Conservation (phyloP, 1,140 invertebrate species). For the Bombus cullumanus region DNA sequence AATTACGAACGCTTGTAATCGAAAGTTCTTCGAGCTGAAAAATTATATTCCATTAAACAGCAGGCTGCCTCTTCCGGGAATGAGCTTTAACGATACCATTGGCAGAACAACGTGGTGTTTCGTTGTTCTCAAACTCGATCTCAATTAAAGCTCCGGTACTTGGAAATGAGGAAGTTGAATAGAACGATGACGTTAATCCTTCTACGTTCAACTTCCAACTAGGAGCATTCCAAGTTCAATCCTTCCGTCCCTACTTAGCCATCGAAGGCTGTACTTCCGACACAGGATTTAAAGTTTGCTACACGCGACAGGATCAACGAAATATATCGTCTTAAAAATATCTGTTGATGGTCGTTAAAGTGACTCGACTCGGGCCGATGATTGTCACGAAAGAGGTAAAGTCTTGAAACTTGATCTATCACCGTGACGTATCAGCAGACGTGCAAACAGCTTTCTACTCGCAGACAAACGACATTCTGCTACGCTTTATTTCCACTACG, state of each 20-base stretch:
- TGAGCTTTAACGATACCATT: constrained; percentile 4
- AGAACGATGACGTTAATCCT: constrained; percentile 7
- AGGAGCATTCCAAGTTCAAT: not conserved
- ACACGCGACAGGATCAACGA: not conserved
- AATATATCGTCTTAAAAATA: not conserved
- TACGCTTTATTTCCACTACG: not conserved
- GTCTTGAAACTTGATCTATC: not conserved
- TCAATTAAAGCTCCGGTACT: not conserved
- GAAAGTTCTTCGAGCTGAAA: constrained; percentile 3
- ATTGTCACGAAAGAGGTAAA: not conserved
- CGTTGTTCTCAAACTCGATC: not conserved
- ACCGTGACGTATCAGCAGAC: not conserved
- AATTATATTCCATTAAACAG: constrained; percentile 18
- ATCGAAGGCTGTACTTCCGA: not conserved
- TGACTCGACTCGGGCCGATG: not conserved
- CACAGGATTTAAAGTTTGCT: not conserved
- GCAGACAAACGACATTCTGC: not conserved
- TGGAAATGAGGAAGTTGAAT: not conserved
- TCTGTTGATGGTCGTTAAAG: not conserved
- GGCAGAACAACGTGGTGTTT: constrained; percentile 1
- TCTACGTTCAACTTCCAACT: not conserved
- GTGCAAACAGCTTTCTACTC: not conserved
- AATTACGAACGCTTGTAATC: constrained; percentile 9
- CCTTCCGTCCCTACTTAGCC: not conserved
- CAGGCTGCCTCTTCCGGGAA: not conserved